Percentiles rank a stretch among this genome's conserved stretches.
Conservation (phyloP, 2,113 vertebrate genomes). For the Vulpes ferrilata region DNA sequence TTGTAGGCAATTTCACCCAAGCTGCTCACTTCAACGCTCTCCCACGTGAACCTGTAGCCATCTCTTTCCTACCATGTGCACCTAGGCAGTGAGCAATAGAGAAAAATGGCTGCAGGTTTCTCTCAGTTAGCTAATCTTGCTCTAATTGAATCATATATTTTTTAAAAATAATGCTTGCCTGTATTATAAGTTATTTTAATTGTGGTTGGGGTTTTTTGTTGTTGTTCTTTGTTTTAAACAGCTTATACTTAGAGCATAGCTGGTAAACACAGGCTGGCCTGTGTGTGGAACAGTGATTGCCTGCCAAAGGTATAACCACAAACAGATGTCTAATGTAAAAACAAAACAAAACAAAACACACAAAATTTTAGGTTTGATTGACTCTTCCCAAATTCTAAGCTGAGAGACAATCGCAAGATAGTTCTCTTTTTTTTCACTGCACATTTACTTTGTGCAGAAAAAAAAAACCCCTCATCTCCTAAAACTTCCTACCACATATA, state of each 20-base stretch:
- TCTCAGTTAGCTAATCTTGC: slow-evolving; percentile 2
- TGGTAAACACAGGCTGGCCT: slow-evolving; percentile 48
- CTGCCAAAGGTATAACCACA: slow-evolving; percentile 3
- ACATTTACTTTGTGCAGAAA: not conserved
- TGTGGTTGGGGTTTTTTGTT: not conserved
- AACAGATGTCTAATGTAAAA: slow-evolving; percentile 11
- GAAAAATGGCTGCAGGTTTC: not conserved
- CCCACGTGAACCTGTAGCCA: not conserved
- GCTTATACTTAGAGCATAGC: not conserved
- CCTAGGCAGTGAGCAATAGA: not conserved
- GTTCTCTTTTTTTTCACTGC: not conserved
- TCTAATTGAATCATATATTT: not conserved
- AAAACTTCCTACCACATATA: not conserved
- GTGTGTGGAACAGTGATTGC: not conserved
- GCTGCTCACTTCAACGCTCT: not conserved
- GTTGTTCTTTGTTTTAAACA: not conserved
- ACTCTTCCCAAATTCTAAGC: not conserved
- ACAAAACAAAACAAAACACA: not conserved
- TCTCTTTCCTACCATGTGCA: not conserved
- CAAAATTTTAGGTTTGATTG: not conserved
- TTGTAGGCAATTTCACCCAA: not conserved
- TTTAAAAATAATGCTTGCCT: not conserved
- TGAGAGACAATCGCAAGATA: not conserved
- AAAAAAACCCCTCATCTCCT: not conserved
- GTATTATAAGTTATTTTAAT: not conserved